Base-by-base conservation (phyloP, 2,113 vertebrate genomes). In the Pholis gunnellus region DNA sequence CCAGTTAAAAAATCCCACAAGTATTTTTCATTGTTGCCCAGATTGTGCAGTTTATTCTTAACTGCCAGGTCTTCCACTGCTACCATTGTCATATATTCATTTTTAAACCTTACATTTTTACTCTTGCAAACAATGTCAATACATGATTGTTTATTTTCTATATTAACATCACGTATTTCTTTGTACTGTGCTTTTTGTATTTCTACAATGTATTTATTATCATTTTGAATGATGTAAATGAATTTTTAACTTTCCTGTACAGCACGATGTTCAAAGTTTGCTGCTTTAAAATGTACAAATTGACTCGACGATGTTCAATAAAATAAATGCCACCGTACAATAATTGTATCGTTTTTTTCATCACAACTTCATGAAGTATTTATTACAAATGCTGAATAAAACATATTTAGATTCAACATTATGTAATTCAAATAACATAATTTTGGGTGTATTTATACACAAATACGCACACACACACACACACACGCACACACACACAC, bases 201-300 rank as follows among this genome's bases (percentile, higher is more conserved):
- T 72, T 34, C 46, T 48, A 60, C 50, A 59, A 10, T 60, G 40
- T 52, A 71, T 79, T 40, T 79, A 42, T 54, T 79, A n/a, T n/a
- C 2, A 44, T 44, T 69, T 61, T 31, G 1, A 52, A 61, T 38
- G 0, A 59, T 38, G 8, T 80, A 15, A 27, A 38, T 56, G 46
- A 29, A 36, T 76, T 75, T 80, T 42, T 48, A 56, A 68, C 6
- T 7, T 63, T 40, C 73, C 57, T 70, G 50, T 74, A 59, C 64
- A 70, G 40, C 59, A 38, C 14, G 34, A 5, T 54, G 9, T 38
- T 78, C 17, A 29, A 29, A 25, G 14, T 59, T 56, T 65, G 48
- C 70, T 59, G 31, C 65, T 70, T 66, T 42, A 31, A 66, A 78
- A 65, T 70, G 77, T 67, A 54, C 20, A 85, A 72, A 56, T 7